phyloP scores from a whole-genome alignment of 1,140 invertebrate species.

The Pseudomyrmex concolor region DNA sequence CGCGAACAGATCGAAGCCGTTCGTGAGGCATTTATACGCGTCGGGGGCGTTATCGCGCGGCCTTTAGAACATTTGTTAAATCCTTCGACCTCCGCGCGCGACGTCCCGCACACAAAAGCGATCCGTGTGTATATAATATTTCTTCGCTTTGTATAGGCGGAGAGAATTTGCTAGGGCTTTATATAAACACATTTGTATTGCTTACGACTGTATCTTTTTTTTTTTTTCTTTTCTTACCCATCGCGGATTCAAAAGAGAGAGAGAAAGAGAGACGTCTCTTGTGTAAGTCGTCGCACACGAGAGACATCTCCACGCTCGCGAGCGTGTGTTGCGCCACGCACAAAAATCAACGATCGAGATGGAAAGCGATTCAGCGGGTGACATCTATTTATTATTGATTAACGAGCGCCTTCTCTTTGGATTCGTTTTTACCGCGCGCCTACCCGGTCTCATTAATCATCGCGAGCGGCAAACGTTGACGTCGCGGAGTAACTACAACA shows the following conservation, averaged over 20 bases:
- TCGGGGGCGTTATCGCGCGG: constrained; percentile 1
- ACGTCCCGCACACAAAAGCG: neutral
- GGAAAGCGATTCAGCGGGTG: constrained; percentile 15
- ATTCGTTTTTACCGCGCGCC: neutral
- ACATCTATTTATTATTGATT: constrained; percentile 57
- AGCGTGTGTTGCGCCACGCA: too few relatives aligned
- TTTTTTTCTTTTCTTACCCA: neutral
- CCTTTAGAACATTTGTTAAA: constrained; percentile 21
- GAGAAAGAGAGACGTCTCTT: constrained; percentile 8
- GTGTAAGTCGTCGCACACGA: neutral
- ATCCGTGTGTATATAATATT: constrained; percentile 10
- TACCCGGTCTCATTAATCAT: constrained; percentile 38
- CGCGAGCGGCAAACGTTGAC: neutral
- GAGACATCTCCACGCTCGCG: too few relatives aligned
- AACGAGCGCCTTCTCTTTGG: constrained; percentile 21
- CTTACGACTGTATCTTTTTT: constrained; percentile 20
- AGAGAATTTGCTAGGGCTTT: constrained; percentile 6
- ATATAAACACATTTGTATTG: constrained; percentile 19
- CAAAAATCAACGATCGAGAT: constrained; percentile 4
- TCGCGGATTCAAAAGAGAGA: neutral
- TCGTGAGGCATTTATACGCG: constrained; percentile 36
- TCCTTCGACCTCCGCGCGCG: neutral
- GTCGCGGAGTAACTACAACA: constrained; percentile 20
- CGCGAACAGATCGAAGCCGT: constrained; percentile 36
- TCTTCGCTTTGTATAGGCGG: neutral